phyloP scores from a whole-genome alignment of 92 coral and sea anemone species.

The Umimayanthus kanabou region DNA sequence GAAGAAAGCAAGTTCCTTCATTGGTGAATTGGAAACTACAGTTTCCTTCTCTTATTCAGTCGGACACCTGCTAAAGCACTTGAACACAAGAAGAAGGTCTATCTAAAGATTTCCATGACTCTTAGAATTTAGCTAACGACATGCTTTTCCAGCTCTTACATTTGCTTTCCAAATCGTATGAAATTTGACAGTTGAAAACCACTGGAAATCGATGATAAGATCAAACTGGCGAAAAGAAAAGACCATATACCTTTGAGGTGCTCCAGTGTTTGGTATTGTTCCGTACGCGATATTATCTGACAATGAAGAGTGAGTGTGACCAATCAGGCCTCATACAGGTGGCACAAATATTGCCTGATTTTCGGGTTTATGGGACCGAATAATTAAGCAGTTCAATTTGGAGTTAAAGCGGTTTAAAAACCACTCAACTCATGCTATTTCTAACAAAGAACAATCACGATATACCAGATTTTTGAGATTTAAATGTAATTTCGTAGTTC shows the following conservation, averaged over 20 bases:
- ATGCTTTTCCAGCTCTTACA: not conserved
- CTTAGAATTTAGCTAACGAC: not conserved
- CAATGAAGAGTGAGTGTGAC: not conserved
- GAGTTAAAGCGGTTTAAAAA: not conserved
- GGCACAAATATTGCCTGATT: not conserved
- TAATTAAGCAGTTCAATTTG: not conserved
- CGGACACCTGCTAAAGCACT: constrained; percentile 6
- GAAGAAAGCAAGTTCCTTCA: not conserved
- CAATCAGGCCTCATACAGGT: constrained; percentile 7
- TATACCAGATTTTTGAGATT: not conserved
- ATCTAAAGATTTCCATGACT: not conserved
- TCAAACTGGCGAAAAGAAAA: constrained; percentile 8
- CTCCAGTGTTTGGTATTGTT: not conserved
- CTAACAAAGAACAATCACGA: not conserved
- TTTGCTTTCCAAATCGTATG: not conserved
- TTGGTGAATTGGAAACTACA: constrained; percentile 4
- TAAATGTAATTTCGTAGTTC: not conserved
- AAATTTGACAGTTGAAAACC: not conserved
- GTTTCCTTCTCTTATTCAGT: not conserved
- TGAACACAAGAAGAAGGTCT: not conserved
- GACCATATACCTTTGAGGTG: not conserved
- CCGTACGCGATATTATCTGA: not conserved
- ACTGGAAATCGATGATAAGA: not conserved
- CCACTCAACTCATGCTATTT: not conserved
- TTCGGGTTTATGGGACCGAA: not conserved